These are phyloP conservation scores for Drosophila sordidula DNA, from an alignment of 2,888 invertebrate species.

Conservation along the genomic window DNA sequence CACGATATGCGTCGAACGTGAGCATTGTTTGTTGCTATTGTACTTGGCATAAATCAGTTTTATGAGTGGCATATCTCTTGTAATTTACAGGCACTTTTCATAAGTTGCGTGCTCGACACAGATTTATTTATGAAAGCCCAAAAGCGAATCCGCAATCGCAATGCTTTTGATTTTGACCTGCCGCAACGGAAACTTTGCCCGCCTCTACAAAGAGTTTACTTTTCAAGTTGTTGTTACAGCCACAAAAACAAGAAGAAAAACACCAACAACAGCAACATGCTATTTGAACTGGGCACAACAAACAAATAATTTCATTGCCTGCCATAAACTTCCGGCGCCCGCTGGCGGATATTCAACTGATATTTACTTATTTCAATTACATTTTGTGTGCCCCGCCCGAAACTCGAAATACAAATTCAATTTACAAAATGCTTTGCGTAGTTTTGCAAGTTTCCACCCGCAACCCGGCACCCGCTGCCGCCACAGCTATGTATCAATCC, in stretches of 20 bases:
- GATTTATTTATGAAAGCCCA: slow-evolving; percentile 35
- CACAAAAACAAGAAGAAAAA: slow-evolving; percentile 24
- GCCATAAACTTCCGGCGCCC: slow-evolving; percentile 69
- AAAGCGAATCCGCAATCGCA: not conserved
- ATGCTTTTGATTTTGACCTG: slow-evolving; percentile 62
- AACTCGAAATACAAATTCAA: slow-evolving; percentile 67
- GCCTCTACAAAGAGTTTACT: slow-evolving; percentile 31
- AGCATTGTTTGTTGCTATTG: slow-evolving; percentile 35
- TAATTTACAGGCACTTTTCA: slow-evolving; percentile 60
- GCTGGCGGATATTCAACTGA: slow-evolving; percentile 76
- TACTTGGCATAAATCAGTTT: slow-evolving; percentile 55
- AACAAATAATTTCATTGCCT: slow-evolving; percentile 65
- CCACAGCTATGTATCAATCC: slow-evolving; percentile 41
- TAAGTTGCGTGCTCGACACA: slow-evolving; percentile 11
- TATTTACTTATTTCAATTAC: slow-evolving; percentile 78
- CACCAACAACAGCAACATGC: slow-evolving; percentile 22
- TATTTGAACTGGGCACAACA: slow-evolving; percentile 30
- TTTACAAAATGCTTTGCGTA: slow-evolving; percentile 79
- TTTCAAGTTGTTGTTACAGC: slow-evolving; percentile 16
- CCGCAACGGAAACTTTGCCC: slow-evolving; percentile 61
- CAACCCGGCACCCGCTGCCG: not conserved
- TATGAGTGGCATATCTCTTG: slow-evolving; percentile 58
- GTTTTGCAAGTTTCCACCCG: slow-evolving; percentile 46
- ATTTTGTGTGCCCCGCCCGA: slow-evolving; percentile 53
- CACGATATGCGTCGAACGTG: slow-evolving; percentile 54